Percentiles rank a stretch among this genome's conserved stretches.
phyloP scores from a whole-genome alignment of 30 jellyfish, hydroid and myxozoan genomes.

The Euphysa ruthae region DNA sequence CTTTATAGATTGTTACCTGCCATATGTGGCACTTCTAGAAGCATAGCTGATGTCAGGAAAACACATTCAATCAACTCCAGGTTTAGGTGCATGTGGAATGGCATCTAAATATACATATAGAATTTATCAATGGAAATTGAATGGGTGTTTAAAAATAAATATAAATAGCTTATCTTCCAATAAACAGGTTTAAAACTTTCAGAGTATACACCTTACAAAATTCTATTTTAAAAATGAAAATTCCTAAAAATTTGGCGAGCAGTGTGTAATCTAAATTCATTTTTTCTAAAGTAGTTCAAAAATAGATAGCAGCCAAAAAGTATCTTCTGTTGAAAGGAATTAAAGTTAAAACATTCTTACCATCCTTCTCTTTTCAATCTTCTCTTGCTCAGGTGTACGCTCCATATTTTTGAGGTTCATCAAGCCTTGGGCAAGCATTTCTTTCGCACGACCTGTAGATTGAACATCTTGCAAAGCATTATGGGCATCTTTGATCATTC shows the following conservation, averaged over 20 bases:
- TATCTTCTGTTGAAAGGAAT: no score
- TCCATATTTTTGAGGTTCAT: constrained; percentile 77
- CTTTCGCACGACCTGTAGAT: constrained; percentile 94
- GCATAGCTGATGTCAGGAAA: constrained; percentile 80
- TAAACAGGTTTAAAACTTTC: no score
- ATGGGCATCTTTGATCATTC: constrained; percentile 93
- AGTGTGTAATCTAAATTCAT: no score
- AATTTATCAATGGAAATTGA: no score
- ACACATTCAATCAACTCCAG: constrained; percentile 95
- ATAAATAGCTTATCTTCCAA: no score
- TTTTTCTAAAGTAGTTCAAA: no score
- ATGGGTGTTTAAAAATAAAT: no score
- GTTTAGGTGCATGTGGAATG: constrained; percentile 98
- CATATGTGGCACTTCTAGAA: constrained; percentile 91
- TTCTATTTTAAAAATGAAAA: no score
- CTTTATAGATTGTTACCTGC: constrained; percentile 53
- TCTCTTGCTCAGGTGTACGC: constrained; percentile 96
- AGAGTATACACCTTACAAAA: no score
- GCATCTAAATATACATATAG: constrained; percentile 82
- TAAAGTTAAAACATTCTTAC: constrained; percentile 24
- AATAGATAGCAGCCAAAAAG: no score
- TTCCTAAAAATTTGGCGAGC: no score
- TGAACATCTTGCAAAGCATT: constrained; percentile 88
- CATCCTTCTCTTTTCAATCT: constrained; percentile 88
- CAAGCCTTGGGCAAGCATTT: constrained; percentile 91